Percentiles rank a stretch among this genome's conserved stretches.
These are phyloP conservation scores for human DNA, from an alignment of 2,113 vertebrate genomes.

Conservation along the genomic window DNA sequence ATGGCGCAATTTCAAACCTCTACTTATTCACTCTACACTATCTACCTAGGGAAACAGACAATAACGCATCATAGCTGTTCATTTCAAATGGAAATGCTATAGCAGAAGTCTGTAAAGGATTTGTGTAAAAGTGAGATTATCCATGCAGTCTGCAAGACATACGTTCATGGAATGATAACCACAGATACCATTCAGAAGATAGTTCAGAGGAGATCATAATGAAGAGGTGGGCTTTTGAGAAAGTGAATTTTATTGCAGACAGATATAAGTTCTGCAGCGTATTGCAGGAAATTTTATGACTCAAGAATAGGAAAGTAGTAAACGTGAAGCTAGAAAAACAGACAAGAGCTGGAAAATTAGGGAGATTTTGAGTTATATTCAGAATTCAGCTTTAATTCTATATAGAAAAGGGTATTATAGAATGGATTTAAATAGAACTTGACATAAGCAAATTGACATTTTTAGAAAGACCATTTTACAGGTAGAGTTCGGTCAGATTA, in stretches of 20 bases:
- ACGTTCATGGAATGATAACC: neutral
- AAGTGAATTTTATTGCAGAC: neutral
- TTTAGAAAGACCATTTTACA: slow-evolving; percentile 3
- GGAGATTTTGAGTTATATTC: neutral
- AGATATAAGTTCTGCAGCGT: no score
- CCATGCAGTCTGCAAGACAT: neutral
- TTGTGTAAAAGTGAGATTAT: neutral
- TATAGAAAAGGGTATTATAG: neutral
- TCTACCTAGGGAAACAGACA: neutral
- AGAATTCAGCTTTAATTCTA: neutral
- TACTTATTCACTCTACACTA: neutral
- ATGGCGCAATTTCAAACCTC: neutral
- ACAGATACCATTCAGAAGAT: neutral
- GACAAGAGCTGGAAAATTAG: neutral
- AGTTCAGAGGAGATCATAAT: neutral
- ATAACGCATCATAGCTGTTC: neutral
- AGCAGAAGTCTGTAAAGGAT: neutral
- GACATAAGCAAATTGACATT: neutral
- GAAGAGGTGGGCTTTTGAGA: neutral
- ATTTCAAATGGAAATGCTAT: neutral
- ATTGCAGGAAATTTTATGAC: neutral
- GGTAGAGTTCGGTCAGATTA: neutral
- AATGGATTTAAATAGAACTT: slow-evolving; percentile 18
- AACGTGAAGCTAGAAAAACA: neutral
- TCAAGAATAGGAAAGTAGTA: neutral